Conservation (phyloP, 1,140 invertebrate genomes). For the Cecropterus lyciades region DNA sequence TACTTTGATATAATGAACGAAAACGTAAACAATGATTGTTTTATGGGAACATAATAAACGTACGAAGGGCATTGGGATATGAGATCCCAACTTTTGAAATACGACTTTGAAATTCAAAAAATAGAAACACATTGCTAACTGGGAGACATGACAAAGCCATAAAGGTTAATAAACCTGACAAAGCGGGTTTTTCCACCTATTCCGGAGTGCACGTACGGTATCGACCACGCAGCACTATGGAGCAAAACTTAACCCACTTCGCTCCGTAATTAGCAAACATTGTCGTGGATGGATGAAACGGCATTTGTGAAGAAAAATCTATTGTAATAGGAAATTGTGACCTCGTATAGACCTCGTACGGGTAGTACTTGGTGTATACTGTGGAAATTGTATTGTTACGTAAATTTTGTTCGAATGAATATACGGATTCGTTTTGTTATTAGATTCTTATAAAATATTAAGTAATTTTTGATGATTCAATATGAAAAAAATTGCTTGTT, state of each 20-base stretch:
- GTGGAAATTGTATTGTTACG: no score
- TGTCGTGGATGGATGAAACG: constrained; percentile 3
- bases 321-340: neutral
- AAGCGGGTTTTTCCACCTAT: constrained; percentile 24
- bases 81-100: neutral
- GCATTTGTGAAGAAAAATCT: neutral
- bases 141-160: constrained; percentile 17
- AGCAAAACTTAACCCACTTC: constrained; percentile 23
- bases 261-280: constrained; percentile 15
- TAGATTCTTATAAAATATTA: no score
- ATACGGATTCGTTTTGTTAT: no score
- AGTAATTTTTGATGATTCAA: no score
- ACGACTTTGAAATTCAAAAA: neutral
- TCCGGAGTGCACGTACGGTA: constrained; percentile 20
- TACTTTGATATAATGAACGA: no score
- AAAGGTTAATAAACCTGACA: constrained; percentile 32
- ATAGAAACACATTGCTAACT: neutral
- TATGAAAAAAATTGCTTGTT: no score
- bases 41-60: no score
- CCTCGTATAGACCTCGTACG: neutral
- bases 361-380: no score
- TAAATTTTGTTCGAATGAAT: no score
- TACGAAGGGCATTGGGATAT: no score
- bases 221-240: constrained; percentile 25
- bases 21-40: no score